Percentiles rank a stretch among this genome's conserved stretches.
phyloP scores from a whole-genome alignment of 2,888 invertebrate species.

The Leptinotarsa peninsularis region DNA sequence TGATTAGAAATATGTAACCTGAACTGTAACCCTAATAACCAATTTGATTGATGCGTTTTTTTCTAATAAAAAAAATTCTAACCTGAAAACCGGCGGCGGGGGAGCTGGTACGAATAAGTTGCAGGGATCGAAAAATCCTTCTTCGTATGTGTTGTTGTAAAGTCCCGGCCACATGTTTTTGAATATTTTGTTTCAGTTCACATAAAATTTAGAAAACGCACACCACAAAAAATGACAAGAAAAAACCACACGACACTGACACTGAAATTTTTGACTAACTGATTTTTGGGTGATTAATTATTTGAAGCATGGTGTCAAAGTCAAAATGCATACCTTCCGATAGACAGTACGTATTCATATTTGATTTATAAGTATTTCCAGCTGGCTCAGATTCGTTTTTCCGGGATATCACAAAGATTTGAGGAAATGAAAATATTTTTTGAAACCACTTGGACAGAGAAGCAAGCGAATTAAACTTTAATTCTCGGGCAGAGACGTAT shows the following conservation, averaged over 20 bases:
- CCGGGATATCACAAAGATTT: too few relatives aligned
- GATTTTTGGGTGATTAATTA: neutral
- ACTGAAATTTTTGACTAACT: slow-evolving; percentile 46
- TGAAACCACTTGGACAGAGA: too few relatives aligned
- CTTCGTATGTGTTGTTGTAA: slow-evolving; percentile 43
- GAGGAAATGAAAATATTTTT: too few relatives aligned
- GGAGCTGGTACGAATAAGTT: slow-evolving; percentile 40
- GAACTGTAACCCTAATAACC: too few relatives aligned
- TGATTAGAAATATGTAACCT: too few relatives aligned
- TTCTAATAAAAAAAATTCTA: neutral
- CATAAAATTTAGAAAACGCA: slow-evolving; percentile 47
- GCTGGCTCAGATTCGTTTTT: too few relatives aligned
- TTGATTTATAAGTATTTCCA: neutral
- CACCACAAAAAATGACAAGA: slow-evolving; percentile 42
- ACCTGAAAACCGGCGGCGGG: slow-evolving; percentile 40
- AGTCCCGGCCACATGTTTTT: slow-evolving; percentile 48
- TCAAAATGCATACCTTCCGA: neutral
- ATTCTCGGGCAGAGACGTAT: too few relatives aligned
- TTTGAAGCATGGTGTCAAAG: neutral
- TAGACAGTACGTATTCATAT: neutral
- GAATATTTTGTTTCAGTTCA: slow-evolving; percentile 38
- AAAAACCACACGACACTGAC: slow-evolving; percentile 47
- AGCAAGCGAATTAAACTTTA: too few relatives aligned
- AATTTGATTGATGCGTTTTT: too few relatives aligned
- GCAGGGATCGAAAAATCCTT: slow-evolving; percentile 41